These are phyloP conservation scores for Lamellibrachia luymesi DNA, from an alignment of 1,140 invertebrate species.

Conservation along the genomic window DNA sequence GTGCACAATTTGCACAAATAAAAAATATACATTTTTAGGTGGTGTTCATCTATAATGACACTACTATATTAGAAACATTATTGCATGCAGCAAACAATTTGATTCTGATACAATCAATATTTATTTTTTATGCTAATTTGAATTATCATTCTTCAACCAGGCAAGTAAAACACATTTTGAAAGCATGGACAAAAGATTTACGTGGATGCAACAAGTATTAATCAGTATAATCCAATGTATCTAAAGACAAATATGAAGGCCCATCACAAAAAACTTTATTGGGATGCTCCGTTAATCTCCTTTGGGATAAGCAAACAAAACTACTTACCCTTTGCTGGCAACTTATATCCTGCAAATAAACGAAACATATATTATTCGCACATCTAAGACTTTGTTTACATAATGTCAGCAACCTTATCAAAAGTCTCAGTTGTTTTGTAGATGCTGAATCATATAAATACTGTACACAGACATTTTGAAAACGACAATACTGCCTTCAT, in stretches of 20 bases:
- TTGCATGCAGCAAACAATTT: neutral
- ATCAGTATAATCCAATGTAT: constrained; percentile 18
- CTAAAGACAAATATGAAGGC: neutral
- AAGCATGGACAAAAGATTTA: no score
- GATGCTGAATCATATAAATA: no score
- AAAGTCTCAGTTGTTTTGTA: neutral
- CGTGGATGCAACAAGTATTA: neutral
- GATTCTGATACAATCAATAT: neutral
- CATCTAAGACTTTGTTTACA: neutral
- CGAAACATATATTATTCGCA: constrained; percentile 6
- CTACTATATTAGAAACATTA: neutral
- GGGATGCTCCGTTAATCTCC: neutral
- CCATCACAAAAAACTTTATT: neutral
- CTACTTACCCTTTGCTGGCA: constrained; percentile 70
- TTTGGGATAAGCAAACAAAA: neutral
- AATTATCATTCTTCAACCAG: no score
- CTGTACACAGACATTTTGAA: no score
- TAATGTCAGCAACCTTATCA: neutral
- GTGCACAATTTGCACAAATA: neutral
- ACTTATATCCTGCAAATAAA: constrained; percentile 61
- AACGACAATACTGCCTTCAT: no score
- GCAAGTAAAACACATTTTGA: no score
- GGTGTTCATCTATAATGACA: neutral
- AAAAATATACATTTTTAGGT: neutral
- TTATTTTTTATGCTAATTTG: neutral